Base-by-base conservation (phyloP, 2,113 vertebrate species). In the Argyrosomus japonicus region DNA sequence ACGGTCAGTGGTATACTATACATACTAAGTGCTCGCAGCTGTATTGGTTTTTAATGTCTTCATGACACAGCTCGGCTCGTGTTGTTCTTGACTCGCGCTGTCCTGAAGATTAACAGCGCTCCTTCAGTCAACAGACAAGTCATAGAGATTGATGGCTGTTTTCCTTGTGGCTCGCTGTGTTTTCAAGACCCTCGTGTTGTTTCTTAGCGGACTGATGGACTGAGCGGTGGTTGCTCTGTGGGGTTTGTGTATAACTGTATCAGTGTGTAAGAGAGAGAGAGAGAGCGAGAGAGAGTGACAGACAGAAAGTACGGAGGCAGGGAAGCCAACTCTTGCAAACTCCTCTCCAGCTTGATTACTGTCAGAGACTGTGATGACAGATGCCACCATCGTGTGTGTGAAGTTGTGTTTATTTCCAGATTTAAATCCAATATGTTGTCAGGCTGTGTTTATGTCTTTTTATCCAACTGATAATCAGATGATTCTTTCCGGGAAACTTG, bases 101-200 rank as follows among this genome's bases (percentile, higher is more conserved):
- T 70, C 65, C 74, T 75, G 40, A 45, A 85, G 79, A 86, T 84
- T 75, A 81, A 88, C 87, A 85, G 72, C n/a, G 72, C 60, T 80
- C 75, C 83, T 27, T 70, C 67, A 74, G 82, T 83, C 61, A 45
- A 78, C 75, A 36, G 82, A 87, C 88, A 89, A 84, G 82, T 65
- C 15, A 10, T 12, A 7, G 76, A 90, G 87, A 92, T 92, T 86
- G 88, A 91, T 93, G 82, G 71, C 48, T 92, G 81, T 90, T 92
- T 88, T 87, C 58, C 70, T 88, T 90, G 75, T 68, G 77, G 82
- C 81, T 87, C 60, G 11, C 84, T 82, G 65, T 88, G 86, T 86
- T 88, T 87, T 86, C 70, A 57, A 68, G 76, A 75, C 87, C 57
- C 65, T 71, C 54, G 57, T 87, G 90, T 77, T 80, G 78, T 86